Conservation (phyloP, 2,888 invertebrate species). For the Adineta ricciae region DNA sequence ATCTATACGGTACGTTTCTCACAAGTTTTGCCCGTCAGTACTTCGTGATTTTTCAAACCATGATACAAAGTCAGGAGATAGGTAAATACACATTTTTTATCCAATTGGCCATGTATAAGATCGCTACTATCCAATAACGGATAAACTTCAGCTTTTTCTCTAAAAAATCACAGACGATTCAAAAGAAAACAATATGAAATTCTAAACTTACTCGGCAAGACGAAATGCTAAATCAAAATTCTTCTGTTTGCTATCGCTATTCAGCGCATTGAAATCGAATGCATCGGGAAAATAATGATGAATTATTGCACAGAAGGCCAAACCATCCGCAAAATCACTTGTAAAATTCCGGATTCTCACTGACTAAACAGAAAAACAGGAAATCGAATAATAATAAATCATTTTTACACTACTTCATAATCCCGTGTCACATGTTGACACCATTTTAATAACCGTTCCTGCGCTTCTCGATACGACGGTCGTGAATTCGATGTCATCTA, state of each 20-base stretch:
- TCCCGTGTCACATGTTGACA: constrained; percentile 7
- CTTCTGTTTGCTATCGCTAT: not conserved
- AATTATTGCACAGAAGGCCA: constrained; percentile 8
- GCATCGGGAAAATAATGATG: constrained; percentile 15
- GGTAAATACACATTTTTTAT: constrained; percentile 16
- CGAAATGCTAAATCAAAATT: constrained; percentile 23
- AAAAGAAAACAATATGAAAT: not conserved
- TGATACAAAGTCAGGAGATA: not conserved
- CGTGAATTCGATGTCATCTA: not conserved
- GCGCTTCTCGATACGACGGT: constrained; percentile 18
- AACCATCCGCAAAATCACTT: constrained; percentile 12
- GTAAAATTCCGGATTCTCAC: constrained; percentile 1
- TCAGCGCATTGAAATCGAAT: not conserved
- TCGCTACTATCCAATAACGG: not conserved
- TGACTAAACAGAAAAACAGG: not conserved
- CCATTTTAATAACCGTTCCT: constrained; percentile 14
- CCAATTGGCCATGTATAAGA: not conserved
- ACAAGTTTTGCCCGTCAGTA: not conserved
- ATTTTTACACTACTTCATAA: not conserved
- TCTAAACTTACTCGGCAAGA: not conserved
- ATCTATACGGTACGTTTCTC: not conserved
- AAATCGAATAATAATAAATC: not conserved
- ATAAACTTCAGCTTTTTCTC: constrained; percentile 15
- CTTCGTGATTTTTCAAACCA: not conserved
- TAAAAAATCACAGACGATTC: not conserved